These are phyloP conservation scores for Drosophila incognita DNA, from an alignment of 2,888 invertebrate genomes.

Conservation along the genomic window DNA sequence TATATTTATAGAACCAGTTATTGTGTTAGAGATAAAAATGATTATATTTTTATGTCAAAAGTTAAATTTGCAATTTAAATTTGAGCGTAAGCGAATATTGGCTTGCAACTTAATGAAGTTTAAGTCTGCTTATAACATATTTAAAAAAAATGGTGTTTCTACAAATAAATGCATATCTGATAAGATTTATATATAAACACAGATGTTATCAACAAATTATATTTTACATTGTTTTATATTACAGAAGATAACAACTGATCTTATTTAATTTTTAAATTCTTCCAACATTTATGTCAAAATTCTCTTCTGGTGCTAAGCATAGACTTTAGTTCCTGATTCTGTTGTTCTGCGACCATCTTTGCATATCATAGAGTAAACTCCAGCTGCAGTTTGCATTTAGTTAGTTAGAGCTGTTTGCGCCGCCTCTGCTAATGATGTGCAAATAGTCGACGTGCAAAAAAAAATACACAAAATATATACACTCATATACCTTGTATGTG, in stretches of 20 bases:
- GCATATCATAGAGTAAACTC: constrained; percentile 33
- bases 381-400: constrained; percentile 37
- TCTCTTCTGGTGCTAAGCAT: neutral
- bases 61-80: neutral
- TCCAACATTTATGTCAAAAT: neutral
- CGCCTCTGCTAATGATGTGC: constrained; percentile 68
- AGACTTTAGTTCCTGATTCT: neutral
- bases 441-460: constrained; percentile 54
- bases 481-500: neutral
- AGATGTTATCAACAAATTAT: too few species aligned
- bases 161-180: too few species aligned
- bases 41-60: neutral
- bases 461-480: constrained; percentile 5
- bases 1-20: neutral
- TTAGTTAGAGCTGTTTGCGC: constrained; percentile 37
- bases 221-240: too few species aligned
- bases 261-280: neutral
- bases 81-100: too few species aligned
- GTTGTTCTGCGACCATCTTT: constrained; percentile 13
- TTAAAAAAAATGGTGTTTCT: too few species aligned
- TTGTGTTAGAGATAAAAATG: neutral
- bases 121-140: too few species aligned
- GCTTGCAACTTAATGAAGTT: too few species aligned
- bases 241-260: neutral
- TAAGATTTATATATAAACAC: too few species aligned